phyloP scores from a whole-genome alignment of 2,113 vertebrate genomes.

The Pleuronectes platessa region DNA sequence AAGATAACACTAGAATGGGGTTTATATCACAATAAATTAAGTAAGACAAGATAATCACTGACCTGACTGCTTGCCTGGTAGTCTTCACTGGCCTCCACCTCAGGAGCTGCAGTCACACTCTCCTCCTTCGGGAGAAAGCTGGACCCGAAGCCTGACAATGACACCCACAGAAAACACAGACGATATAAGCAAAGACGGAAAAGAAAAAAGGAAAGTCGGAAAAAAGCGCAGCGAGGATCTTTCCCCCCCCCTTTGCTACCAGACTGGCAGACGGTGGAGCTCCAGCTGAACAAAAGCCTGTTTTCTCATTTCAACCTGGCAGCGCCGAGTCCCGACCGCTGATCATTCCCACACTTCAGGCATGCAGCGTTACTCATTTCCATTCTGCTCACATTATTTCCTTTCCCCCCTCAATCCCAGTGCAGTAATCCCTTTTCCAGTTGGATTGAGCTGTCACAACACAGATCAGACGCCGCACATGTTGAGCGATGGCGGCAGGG shows the following conservation, averaged over 20 bases:
- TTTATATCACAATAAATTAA: no score
- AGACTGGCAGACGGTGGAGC: conserved; percentile 40
- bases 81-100: conserved; percentile 84
- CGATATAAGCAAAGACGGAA: conserved; percentile 39
- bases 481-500: conserved; percentile 14
- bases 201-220: conserved; percentile 21
- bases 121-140: conserved; percentile 96
- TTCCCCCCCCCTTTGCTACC: conserved; percentile 37
- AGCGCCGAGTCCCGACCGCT: conserved; percentile 12
- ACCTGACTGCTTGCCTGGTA: conserved; percentile 95
- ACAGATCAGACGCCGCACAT: conserved; percentile 41
- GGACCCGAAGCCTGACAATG: conserved; percentile 90
- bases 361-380: conserved; percentile 50
- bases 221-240: conserved; percentile 48
- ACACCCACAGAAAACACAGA: conserved; percentile 54
- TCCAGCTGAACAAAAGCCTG: conserved; percentile 50
- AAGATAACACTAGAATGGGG: no score
- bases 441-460: conserved; percentile 37
- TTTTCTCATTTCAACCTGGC: conserved; percentile 45
- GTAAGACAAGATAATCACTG: conserved; percentile 16
- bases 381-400: conserved; percentile 61
- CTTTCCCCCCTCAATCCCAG: conserved; percentile 36
- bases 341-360: conserved; percentile 51
- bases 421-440: conserved; percentile 56
- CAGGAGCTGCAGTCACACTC: conserved; percentile 86